A percentile compares a stretch with the other conserved stretches of the same genome.
Evolutionary conservation across 2,797 vertebrate species (phyloP).

Genomic region (Pampus argenteus): DNA sequence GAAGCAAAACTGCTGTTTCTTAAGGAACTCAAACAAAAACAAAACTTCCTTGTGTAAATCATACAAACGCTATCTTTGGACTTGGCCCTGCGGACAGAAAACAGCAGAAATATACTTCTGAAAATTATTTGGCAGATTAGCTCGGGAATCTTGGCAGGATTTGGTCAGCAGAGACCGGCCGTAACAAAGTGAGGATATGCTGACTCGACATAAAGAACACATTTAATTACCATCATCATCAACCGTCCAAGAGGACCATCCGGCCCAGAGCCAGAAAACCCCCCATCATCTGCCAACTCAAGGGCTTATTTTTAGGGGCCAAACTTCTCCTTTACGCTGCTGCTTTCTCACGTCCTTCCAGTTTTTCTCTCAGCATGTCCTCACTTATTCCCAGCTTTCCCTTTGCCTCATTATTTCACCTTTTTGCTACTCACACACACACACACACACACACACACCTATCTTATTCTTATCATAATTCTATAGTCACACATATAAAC

Average conservation of each 20-base stretch:
- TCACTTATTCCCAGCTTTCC: conserved; percentile 17
- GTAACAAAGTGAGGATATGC: conserved; percentile 91
- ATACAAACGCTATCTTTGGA: conserved; percentile 69
- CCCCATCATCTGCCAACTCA: conserved; percentile 65
- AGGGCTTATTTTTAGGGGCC: conserved; percentile 74
- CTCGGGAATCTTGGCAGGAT: conserved; percentile 88
- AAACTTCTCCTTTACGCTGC: conserved; percentile 49
- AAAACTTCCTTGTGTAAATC: conserved; percentile 69
- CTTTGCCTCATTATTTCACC: conserved; percentile 1
- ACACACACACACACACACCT: no score
- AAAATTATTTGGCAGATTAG: conserved; percentile 87
- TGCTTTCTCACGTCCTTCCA: conserved; percentile 63
- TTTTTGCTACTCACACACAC: conserved; percentile 19
- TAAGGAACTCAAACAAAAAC: conserved; percentile 63
- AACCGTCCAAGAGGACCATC: conserved; percentile 65
- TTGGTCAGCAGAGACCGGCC: conserved; percentile 87
- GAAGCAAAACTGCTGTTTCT: conserved; percentile 52
- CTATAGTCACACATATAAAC: no score
- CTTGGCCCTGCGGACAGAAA: conserved; percentile 47
- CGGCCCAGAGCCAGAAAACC: conserved; percentile 62
- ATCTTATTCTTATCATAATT: no score
- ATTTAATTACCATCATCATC: conserved; percentile 87
- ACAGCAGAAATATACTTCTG: conserved; percentile 80
- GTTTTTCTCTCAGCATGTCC: conserved; percentile 38
- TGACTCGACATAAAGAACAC: conserved; percentile 89